phyloP scores from a whole-genome alignment of 1,140 invertebrate genomes.

The Panagrolaimus sp. region DNA sequence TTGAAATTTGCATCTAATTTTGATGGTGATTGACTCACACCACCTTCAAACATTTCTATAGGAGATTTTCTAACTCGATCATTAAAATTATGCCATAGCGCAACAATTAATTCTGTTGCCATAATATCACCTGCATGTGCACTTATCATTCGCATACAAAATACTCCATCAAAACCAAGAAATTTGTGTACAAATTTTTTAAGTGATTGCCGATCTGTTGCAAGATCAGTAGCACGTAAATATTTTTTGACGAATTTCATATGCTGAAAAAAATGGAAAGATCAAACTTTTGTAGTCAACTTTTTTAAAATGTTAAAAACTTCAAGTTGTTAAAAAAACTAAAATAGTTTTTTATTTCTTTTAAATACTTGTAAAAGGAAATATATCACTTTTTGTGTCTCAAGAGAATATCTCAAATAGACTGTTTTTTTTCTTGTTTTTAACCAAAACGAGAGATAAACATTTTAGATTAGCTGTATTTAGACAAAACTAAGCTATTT shows the following conservation, averaged over 20 bases:
- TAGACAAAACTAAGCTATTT: not conserved
- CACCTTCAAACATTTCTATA: slow-evolving; percentile 58
- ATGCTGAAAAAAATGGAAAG: slow-evolving; percentile 39
- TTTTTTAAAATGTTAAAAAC: too few species aligned
- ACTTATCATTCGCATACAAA: slow-evolving; percentile 57
- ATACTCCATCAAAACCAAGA: slow-evolving; percentile 62
- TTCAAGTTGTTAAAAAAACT: too few species aligned
- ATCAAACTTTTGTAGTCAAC: not conserved
- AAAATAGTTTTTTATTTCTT: too few species aligned
- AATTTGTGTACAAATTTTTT: slow-evolving; percentile 62
- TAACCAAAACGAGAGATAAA: not conserved
- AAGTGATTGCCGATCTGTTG: slow-evolving; percentile 53
- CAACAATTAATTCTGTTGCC: slow-evolving; percentile 62
- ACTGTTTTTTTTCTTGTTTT: too few species aligned
- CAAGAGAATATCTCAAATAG: not conserved
- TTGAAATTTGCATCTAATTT: slow-evolving; percentile 58
- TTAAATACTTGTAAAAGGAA: not conserved
- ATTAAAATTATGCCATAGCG: slow-evolving; percentile 60
- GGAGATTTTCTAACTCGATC: slow-evolving; percentile 48
- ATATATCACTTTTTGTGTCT: not conserved
- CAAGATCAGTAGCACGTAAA: slow-evolving; percentile 55
- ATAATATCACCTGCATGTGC: slow-evolving; percentile 63
- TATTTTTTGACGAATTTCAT: slow-evolving; percentile 58
- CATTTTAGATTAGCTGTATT: not conserved
- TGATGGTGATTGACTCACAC: slow-evolving; percentile 53